Evolutionary conservation across 2,888 invertebrate genomes (phyloP).

Genomic region (Chrysopilus asiliformis): DNA sequence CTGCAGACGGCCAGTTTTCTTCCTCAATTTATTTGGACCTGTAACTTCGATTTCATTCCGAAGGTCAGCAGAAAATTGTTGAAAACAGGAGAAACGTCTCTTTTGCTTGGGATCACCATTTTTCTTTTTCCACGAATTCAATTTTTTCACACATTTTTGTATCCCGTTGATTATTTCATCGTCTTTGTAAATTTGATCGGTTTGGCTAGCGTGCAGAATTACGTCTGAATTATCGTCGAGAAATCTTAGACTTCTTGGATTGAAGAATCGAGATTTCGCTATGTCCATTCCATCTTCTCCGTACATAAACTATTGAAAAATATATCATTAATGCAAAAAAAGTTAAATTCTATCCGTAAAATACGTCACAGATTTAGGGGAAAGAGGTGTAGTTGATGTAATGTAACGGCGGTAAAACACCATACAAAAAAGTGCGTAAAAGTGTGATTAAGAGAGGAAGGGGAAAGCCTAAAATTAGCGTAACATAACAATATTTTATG

Average conservation of each 20-base stretch:
- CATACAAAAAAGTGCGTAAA: constrained; percentile 1
- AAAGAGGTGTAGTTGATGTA: background rate
- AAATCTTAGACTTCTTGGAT: constrained; percentile 60
- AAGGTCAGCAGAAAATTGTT: constrained; percentile 43
- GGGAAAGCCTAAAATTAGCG: no score
- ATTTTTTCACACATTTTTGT: constrained; percentile 42
- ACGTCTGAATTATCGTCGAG: constrained; percentile 66
- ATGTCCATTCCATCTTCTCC: constrained; percentile 93
- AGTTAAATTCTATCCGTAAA: background rate
- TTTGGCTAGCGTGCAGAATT: constrained; percentile 43
- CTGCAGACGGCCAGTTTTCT: constrained; percentile 44
- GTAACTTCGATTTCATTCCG: constrained; percentile 38
- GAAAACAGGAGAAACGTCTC: constrained; percentile 41
- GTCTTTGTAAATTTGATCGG: constrained; percentile 46
- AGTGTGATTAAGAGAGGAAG: background rate
- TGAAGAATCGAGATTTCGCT: constrained; percentile 71
- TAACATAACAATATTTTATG: no score
- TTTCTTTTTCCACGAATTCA: constrained; percentile 49
- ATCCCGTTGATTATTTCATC: constrained; percentile 40
- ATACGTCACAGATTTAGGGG: constrained; percentile 1
- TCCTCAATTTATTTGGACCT: constrained; percentile 35
- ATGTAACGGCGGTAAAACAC: no score
- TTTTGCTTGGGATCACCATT: constrained; percentile 38
- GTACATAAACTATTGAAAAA: constrained; percentile 54
- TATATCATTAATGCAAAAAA: constrained; percentile 1